Evolutionary conservation across 2,113 vertebrate species (phyloP).

Genomic region (Trogon melanurus): DNA sequence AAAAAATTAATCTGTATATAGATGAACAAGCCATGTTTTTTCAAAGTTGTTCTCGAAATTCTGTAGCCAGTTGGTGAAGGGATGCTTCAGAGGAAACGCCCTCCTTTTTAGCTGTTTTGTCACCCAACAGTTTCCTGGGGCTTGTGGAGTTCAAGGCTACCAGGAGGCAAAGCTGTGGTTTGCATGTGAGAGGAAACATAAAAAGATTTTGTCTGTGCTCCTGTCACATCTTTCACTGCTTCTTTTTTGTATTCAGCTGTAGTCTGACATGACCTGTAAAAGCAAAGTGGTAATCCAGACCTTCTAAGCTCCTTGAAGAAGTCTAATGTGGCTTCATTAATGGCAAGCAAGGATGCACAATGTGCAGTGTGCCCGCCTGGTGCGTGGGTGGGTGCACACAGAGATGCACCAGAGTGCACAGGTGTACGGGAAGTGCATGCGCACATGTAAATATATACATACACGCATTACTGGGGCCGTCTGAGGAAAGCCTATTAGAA

Average conservation of each 20-base stretch:
- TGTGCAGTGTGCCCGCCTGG: not conserved
- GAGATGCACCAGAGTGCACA: accelerated
- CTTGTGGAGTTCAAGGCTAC: not conserved
- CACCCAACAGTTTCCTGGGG: not conserved
- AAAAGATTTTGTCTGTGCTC: not conserved
- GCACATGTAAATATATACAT: accelerated
- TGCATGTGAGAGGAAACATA: not conserved
- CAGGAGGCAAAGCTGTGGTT: not conserved
- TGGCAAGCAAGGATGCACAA: not conserved
- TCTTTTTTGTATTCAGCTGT: not conserved
- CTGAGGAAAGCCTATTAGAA: not conserved
- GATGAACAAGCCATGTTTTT: not conserved
- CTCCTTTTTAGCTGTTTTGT: not conserved
- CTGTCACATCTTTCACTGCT: not conserved
- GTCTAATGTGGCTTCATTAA: not conserved
- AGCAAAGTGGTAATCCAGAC: not conserved
- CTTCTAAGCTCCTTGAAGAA: not conserved
- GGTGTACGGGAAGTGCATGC: not conserved
- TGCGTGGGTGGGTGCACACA: accelerated
- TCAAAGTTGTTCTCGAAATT: not conserved
- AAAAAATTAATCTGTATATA: not conserved
- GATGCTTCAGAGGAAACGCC: not conserved
- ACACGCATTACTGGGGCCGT: accelerated
- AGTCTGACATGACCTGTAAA: not conserved
- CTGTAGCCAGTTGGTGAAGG: not conserved